A percentile compares a stretch with the other conserved stretches of the same genome.
Conservation (phyloP, 2,888 invertebrate species). For the Agrenia bidenticulata region DNA sequence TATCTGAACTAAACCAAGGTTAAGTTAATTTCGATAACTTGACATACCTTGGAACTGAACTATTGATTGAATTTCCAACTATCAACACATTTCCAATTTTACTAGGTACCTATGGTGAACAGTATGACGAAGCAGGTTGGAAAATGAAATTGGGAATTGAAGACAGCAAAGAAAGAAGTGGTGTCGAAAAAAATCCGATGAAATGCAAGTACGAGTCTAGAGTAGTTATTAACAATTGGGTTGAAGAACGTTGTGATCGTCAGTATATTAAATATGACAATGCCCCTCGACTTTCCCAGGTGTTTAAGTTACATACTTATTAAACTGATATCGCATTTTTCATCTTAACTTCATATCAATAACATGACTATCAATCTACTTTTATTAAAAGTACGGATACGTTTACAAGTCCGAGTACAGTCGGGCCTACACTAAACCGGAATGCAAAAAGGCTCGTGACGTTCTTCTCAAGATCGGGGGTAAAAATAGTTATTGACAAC, state of each 20-base stretch:
- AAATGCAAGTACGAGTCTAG: conserved; percentile 26
- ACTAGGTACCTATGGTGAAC: conserved; percentile 48
- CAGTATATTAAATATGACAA: conserved; percentile 36
- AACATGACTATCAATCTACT: too few species aligned
- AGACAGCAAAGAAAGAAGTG: conserved; percentile 33
- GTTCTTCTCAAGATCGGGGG: conserved; percentile 38
- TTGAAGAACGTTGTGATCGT: conserved; percentile 44
- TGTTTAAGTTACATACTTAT: conserved; percentile 20
- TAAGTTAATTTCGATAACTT: too few species aligned
- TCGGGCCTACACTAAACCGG: conserved; percentile 31
- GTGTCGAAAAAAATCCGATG: conserved; percentile 28
- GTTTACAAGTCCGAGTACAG: conserved; percentile 36
- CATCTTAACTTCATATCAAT: too few species aligned
- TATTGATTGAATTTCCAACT: background rate
- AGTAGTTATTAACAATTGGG: conserved; percentile 46
- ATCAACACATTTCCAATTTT: background rate
- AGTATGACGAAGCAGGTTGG: conserved; percentile 50
- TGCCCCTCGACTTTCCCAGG: conserved; percentile 33
- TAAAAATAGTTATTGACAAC: conserved; percentile 15
- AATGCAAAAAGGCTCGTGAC: conserved; percentile 40
- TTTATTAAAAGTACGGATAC: conserved; percentile 35
- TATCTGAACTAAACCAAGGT: too few species aligned
- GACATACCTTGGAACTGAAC: too few species aligned
- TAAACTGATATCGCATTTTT: too few species aligned
- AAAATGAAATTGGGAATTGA: conserved; percentile 41